A percentile compares a stretch with the other conserved stretches of the same genome.
Conservation (phyloP, 2,797 vertebrate genomes). For the Saxicola maurus region DNA sequence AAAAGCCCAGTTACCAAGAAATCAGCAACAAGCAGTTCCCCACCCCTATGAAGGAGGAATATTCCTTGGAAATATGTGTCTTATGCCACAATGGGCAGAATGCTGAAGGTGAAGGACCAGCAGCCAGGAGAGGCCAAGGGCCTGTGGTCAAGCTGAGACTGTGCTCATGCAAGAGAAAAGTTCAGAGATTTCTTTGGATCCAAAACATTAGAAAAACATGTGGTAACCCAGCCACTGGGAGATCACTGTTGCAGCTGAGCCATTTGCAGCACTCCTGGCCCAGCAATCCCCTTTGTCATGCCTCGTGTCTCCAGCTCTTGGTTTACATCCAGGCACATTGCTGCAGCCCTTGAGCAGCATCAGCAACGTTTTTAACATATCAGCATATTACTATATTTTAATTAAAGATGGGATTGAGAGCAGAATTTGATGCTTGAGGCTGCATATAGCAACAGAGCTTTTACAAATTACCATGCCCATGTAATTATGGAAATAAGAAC, state of each 20-base stretch:
- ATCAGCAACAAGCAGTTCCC: neutral
- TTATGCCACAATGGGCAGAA: neutral
- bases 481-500: neutral
- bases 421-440: neutral
- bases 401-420: neutral
- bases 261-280: neutral
- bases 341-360: neutral
- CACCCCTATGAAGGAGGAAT: neutral
- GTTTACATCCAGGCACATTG: neutral
- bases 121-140: neutral
- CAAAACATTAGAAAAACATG: neutral
- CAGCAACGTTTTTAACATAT: neutral
- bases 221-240: neutral
- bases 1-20: neutral
- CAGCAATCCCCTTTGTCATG: neutral
- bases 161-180: neutral
- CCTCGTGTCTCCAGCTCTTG: neutral
- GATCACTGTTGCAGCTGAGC: neutral
- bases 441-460: neutral
- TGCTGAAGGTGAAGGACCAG: neutral
- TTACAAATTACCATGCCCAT: neutral
- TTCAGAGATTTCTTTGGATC: neutral
- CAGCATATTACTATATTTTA: neutral
- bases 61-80: neutral
- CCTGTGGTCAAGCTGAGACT: neutral